Base-by-base conservation (phyloP, 2,797 vertebrate species). In the Amniataba percoides region DNA sequence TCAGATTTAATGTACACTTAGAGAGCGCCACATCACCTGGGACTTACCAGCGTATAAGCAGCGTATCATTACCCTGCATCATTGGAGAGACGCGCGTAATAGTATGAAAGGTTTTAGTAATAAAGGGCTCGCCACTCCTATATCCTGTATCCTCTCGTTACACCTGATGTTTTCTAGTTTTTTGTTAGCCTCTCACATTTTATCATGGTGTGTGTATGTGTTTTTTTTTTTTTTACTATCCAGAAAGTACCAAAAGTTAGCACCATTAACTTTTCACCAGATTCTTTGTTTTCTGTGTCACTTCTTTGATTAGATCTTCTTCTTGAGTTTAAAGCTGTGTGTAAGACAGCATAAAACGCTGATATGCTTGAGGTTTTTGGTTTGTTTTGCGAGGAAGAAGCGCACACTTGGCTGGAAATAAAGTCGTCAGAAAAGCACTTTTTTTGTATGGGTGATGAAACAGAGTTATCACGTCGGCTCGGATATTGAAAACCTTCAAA, bases 1-100 rank as follows among this genome's bases (percentile, higher is more conserved):
- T 74, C 80, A 8, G 52, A 77, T 58, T 43, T 79, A 72, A 87
- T 40, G 81, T 61, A 77, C 83, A 65, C 49, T 88, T 51, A 46
- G 58, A 73, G 69, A 2, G 4, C 13, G 5, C 53, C 39, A 64
- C 56, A 51, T 84, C 74, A 92, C 83, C 83, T 86, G 74, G 11
- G 56, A 69, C 77, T 74, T 62, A 25, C 58, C 76, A 75, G 73
- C 45, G 1, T 23, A 7, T 23, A 64, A 75, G 45, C 51, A 27
- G 67, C 5, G 19, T 71, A 40, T 67, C 25, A 66, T 70, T 75
- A 74, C 58, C 49, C 66, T 42, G 57, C 65, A 65, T 25, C 52
- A 18, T 31, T 36, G 27, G 49, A 67, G 62, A 18, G 45, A 70
- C 74, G 68, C 73, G 60, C 52, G 69, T 55, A 49, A 74, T 55